Base-by-base conservation (phyloP, 2,797 vertebrate genomes). In the Telmatherina bonti region DNA sequence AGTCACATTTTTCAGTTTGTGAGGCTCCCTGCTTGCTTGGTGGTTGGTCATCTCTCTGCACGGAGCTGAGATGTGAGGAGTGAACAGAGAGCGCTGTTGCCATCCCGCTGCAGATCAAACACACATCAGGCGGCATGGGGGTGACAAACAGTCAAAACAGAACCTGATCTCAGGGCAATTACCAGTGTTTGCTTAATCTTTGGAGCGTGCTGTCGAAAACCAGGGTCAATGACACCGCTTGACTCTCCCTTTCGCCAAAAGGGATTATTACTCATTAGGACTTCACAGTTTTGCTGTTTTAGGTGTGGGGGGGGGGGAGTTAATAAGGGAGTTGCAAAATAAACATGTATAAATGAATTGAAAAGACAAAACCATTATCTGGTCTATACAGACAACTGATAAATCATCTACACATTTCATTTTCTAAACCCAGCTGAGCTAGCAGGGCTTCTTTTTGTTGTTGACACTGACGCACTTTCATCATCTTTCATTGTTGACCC, bases 111-210 rank as follows among this genome's bases (percentile, higher is more conserved):
- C 86, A 89, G 83, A 91, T 92, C 89, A 92, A 91, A 93, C 74
- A 69, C 82, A 83, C 79, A 57, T 70, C 85, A 81, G 88, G 85
- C 63, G 60, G 70, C 67, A 35, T 35, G 33, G 75, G 82, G 85
- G 88, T 33, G 80, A 86, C 89, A 91, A 88, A 88, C 87, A 92
- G 90, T 90, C 89, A 89, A 91, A 92, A 92, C 90, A 92, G 84
- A 91, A 90, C 84, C 76, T 78, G 90, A 93, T 90, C 91, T 91
- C 67, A 68, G 82, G 86, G 80, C 80, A 92, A 91, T 93, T 93
- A 90, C 86, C 72, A 78, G 62, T 87, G 88, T 92, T 92, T 92
- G 88, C 78, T 89, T 90, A 92, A 91, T 91, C 89, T 89, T 79
- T 87, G 65, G 79, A 88, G 91, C 86, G 69, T 81, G 85, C 83